phyloP scores from a whole-genome alignment of 2,113 vertebrate genomes.

The Bothrops jararaca region DNA sequence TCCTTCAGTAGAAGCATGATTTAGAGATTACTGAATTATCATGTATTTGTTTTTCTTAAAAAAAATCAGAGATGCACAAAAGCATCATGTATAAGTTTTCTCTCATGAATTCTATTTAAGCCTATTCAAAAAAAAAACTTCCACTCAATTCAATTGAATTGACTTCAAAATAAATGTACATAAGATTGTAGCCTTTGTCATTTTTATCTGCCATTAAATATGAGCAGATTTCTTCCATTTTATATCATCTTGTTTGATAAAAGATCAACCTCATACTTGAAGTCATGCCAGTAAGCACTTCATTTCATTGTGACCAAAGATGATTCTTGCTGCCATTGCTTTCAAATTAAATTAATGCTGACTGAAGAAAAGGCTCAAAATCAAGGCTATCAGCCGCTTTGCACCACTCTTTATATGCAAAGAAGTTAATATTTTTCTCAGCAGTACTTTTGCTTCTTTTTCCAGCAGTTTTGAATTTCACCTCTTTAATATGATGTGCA shows the following conservation, averaged over 20 bases:
- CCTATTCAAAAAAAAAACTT: not conserved
- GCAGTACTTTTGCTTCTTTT: slow-evolving; percentile 32
- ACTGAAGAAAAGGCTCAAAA: slow-evolving; percentile 15
- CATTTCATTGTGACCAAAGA: slow-evolving; percentile 8
- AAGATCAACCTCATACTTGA: slow-evolving; percentile 38
- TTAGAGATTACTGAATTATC: not conserved
- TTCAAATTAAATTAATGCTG: slow-evolving; percentile 33
- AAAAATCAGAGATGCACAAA: not conserved
- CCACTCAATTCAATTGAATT: not conserved
- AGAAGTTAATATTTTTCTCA: slow-evolving; percentile 9
- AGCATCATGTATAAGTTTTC: not conserved
- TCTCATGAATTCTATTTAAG: not conserved
- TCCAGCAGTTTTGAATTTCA: slow-evolving; percentile 35
- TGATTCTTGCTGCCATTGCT: slow-evolving; percentile 34
- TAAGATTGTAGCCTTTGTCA: not conserved
- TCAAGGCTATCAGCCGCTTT: slow-evolving; percentile 11
- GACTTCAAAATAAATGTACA: not conserved
- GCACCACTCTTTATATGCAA: slow-evolving; percentile 1
- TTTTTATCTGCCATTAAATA: slow-evolving; percentile 17
- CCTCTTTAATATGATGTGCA: slow-evolving; percentile 16
- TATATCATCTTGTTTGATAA: slow-evolving; percentile 31
- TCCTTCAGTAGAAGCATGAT: not conserved
- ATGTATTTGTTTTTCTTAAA: not conserved
- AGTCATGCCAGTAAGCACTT: slow-evolving; percentile 44
- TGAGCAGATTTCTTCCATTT: slow-evolving; percentile 8